Conservation (phyloP, 2,797 vertebrate species). For the Enteromius anoplus region DNA sequence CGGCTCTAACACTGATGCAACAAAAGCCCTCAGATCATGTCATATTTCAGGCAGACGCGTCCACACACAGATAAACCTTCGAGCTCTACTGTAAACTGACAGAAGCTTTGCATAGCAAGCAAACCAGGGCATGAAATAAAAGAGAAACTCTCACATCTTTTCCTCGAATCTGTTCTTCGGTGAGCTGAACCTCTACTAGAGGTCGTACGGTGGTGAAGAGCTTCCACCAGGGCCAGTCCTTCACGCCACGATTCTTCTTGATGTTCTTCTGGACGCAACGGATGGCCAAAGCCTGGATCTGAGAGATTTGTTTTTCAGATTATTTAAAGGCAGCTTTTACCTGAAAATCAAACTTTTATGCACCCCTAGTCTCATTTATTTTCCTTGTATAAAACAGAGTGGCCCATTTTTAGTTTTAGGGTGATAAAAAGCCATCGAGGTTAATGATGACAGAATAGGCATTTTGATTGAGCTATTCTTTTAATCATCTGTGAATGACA, state of each 20-base stretch:
- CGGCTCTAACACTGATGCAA: constrained; percentile 16
- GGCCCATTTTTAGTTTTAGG: not conserved
- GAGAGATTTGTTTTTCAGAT: not conserved
- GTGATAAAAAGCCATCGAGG: not conserved
- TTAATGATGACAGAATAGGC: not conserved
- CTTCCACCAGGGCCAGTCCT: constrained; percentile 97
- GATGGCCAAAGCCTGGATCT: constrained; percentile 96
- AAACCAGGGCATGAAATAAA: constrained; percentile 30
- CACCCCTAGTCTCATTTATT: not conserved
- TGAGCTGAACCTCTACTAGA: constrained; percentile 94
- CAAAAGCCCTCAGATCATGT: constrained; percentile 24
- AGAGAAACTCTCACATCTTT: constrained; percentile 84
- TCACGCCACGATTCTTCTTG: constrained; percentile 93
- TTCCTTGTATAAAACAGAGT: not conserved
- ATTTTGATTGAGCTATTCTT: not conserved
- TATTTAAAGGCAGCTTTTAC: not conserved
- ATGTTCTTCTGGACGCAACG: constrained; percentile 93
- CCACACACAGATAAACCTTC: not conserved
- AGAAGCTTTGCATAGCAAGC: constrained; percentile 5
- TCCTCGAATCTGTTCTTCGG: constrained; percentile 92
- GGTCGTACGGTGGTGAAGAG: constrained; percentile 94
- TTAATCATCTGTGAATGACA: constrained; percentile 26
- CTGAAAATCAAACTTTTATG: not conserved
- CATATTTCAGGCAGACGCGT: constrained; percentile 4
- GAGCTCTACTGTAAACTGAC: not conserved